phyloP scores from a whole-genome alignment of 2,797 vertebrate species.

The Pachyuromys duprasi region DNA sequence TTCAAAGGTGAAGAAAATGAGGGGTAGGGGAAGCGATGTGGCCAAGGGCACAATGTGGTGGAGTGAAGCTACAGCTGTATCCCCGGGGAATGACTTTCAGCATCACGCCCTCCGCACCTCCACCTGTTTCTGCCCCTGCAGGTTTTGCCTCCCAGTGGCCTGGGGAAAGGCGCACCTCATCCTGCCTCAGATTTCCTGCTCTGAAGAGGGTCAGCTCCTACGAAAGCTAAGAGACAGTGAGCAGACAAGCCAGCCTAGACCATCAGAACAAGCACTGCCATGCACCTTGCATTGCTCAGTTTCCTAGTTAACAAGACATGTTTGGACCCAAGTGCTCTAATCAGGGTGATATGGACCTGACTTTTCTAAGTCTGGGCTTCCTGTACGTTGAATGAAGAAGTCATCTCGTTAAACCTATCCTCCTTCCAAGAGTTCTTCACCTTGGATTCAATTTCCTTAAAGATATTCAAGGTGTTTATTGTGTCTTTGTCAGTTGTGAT shows the following conservation, averaged over 20 bases:
- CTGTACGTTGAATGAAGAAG: background rate
- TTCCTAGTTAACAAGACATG: background rate
- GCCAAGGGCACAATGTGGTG: background rate
- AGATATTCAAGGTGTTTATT: conserved; percentile 27
- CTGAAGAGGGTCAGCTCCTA: background rate
- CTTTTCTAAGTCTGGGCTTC: background rate
- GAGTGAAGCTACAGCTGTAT: background rate
- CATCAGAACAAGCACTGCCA: too few relatives aligned
- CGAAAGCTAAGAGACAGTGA: background rate
- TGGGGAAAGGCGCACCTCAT: background rate
- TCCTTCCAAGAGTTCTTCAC: background rate
- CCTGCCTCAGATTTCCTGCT: background rate
- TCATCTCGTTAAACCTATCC: background rate
- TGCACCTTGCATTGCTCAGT: background rate
- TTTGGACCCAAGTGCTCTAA: background rate
- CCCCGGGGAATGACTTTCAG: background rate
- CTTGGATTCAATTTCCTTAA: conserved; percentile 20
- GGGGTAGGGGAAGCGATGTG: background rate
- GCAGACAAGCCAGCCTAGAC: background rate
- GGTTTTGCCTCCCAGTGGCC: background rate
- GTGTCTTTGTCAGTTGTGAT: conserved; percentile 28
- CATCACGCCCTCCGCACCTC: background rate
- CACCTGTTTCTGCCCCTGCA: background rate
- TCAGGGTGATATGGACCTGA: background rate
- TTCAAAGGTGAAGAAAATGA: background rate